Evolutionary conservation across 2,797 vertebrate species (phyloP).

Genomic region (Sylvilagus floridanus): DNA sequence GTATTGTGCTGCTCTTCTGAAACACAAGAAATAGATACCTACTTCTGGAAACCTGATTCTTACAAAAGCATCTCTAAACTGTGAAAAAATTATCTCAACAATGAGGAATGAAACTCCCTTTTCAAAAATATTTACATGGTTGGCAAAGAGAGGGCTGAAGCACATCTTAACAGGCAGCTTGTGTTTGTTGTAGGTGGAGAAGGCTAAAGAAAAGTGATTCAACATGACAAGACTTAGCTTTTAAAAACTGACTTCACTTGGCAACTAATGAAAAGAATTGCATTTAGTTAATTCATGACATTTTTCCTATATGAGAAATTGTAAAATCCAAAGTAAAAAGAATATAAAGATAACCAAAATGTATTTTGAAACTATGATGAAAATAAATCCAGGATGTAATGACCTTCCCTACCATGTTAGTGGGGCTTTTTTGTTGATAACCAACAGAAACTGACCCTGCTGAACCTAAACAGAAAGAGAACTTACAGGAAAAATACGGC

Average conservation of each 20-base stretch:
- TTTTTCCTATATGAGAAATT: not conserved
- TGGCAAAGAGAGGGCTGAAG: not conserved
- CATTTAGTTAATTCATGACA: constrained; percentile 54
- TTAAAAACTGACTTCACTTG: constrained; percentile 50
- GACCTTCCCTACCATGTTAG: not conserved
- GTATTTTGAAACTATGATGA: constrained; percentile 4
- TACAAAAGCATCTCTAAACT: constrained; percentile 24
- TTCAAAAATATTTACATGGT: constrained; percentile 44
- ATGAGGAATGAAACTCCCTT: not conserved
- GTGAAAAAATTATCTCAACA: constrained; percentile 5
- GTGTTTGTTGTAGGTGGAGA: not conserved
- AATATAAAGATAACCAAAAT: constrained; percentile 14
- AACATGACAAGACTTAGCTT: constrained; percentile 20
- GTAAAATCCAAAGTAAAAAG: constrained; percentile 31
- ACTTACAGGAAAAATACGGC: not conserved
- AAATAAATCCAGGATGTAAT: not conserved
- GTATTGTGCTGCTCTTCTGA: constrained; percentile 21
- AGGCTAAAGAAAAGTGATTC: not conserved
- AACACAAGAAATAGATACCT: constrained; percentile 30
- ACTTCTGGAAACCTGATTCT: constrained; percentile 45
- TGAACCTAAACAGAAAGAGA: not conserved
- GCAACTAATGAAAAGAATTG: constrained; percentile 34
- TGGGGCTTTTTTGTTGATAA: not conserved
- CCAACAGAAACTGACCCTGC: not conserved
- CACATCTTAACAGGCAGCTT: not conserved